Evolutionary conservation across 2,888 invertebrate species (phyloP), one percentile per base, ranked within the genome.

Genomic region (Drosophila engyochracea): DNA sequence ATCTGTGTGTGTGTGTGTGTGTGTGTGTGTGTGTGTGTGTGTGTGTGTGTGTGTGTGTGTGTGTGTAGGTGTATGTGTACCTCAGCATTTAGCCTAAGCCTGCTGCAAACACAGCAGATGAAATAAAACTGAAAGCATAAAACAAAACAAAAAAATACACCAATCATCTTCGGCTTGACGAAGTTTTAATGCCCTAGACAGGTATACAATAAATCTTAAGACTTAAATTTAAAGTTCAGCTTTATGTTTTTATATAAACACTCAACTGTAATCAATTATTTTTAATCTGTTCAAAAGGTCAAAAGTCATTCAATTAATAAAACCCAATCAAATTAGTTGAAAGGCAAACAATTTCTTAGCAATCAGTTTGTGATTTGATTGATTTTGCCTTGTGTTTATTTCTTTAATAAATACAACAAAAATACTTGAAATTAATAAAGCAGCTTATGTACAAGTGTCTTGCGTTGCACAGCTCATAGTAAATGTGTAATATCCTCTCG

Each of bases 71-170:
- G 7, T 16, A 28, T 2, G 28, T 49, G 28, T 49, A 59, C 22
- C 19, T 59, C 25, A 37, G 19, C 59, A 59, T 37, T 37, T 25
- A 19, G 16, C 37, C 31, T 55, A 54, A 62, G 31, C 61, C 16
- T 19, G 12, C 22, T 2, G 22, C 61, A 52, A 30, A 39, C 30
- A 61, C 16, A 28, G 7, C 53, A 30, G 31, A 35, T 41, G 4
- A 28, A 35, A 14, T 30, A 16, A 22, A 4, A 31, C 5, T 3
- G 22, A 31, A 57, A 41, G 57, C 41, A 41, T 25, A 41, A 44
- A 41, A 28, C n/a, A 22, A 25, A 28, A 19, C 3, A 16, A 37
- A 16, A 30, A 7, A 35, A 16, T 12, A 4, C 14, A 1, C 5
- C 28, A 39, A 25, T 25, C 12, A 31, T 52, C 7, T 14, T 30